Percentiles rank a stretch among this genome's conserved stretches.
phyloP scores from a whole-genome alignment of 2,888 invertebrate genomes.

The Euplexia lucipara region DNA sequence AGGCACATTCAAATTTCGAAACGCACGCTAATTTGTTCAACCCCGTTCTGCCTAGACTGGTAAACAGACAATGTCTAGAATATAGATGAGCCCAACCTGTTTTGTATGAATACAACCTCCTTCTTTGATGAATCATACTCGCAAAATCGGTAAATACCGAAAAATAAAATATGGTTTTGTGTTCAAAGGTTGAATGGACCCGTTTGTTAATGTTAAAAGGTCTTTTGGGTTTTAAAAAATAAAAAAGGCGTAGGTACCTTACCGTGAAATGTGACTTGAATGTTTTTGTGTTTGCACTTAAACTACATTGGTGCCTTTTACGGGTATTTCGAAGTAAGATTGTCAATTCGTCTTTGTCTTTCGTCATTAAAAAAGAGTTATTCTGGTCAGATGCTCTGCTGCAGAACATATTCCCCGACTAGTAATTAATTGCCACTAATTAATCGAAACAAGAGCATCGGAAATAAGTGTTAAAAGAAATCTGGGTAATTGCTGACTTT shows the following conservation, averaged over 20 bases:
- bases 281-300: constrained; percentile 6
- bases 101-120: constrained; percentile 56
- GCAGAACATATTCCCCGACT: too few species aligned
- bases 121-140: constrained; percentile 58
- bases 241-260: constrained; percentile 33
- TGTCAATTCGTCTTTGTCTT: not conserved
- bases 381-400: not conserved
- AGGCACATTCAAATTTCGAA: constrained; percentile 63
- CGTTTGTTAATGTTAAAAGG: constrained; percentile 33
- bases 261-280: constrained; percentile 36
- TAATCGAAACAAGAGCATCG: not conserved
- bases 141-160: constrained; percentile 39
- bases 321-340: constrained; percentile 5
- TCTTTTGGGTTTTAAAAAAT: constrained; percentile 38
- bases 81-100: constrained; percentile 62
- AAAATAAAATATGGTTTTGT: constrained; percentile 46
- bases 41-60: constrained; percentile 67
- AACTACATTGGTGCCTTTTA: constrained; percentile 10
- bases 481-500: not conserved
- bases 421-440: too few species aligned
- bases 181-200: constrained; percentile 52
- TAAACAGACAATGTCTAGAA: constrained; percentile 62
- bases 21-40: constrained; percentile 73
- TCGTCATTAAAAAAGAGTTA: not conserved
- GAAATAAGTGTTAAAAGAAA: not conserved